These are phyloP conservation scores for Polyommatus iphigenia DNA, from an alignment of 2,888 invertebrate genomes.

Conservation along the genomic window DNA sequence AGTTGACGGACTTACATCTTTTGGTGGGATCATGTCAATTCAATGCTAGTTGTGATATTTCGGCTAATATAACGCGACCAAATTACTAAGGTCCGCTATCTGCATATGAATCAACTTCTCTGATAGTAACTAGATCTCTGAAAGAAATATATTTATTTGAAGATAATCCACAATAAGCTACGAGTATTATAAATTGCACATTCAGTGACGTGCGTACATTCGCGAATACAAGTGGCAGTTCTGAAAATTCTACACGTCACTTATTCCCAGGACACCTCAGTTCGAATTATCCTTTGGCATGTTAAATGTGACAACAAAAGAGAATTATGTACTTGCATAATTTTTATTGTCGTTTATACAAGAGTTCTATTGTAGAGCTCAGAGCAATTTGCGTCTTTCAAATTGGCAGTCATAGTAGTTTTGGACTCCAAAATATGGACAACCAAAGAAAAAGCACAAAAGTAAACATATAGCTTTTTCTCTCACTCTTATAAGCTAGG, in stretches of 20 bases:
- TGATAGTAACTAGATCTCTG: too few relatives aligned
- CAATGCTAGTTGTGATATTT: too few relatives aligned
- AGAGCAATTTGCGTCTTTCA: too few relatives aligned
- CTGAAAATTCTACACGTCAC: constrained; percentile 15
- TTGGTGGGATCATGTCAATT: too few relatives aligned
- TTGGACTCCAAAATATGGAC: neutral
- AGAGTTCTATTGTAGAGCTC: neutral
- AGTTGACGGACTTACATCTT: too few relatives aligned
- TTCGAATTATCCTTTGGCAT: constrained; percentile 27
- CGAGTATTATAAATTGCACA: constrained; percentile 66
- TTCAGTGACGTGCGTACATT: constrained; percentile 53
- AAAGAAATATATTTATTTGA: constrained; percentile 46
- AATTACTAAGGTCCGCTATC: too few relatives aligned
- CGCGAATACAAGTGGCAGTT: constrained; percentile 45
- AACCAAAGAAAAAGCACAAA: too few relatives aligned
- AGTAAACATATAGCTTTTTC: too few relatives aligned
- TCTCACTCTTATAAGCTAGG: too few relatives aligned
- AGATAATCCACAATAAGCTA: constrained; percentile 58
- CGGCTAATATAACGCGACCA: too few relatives aligned
- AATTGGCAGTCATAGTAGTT: neutral
- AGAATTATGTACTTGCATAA: neutral
- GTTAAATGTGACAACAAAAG: neutral
- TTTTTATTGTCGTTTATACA: too few relatives aligned
- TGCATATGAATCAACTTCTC: too few relatives aligned
- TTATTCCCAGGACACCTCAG: constrained; percentile 10